Evolutionary conservation across 2,113 vertebrate genomes (phyloP).

Genomic region (Cryptotis parvus): DNA sequence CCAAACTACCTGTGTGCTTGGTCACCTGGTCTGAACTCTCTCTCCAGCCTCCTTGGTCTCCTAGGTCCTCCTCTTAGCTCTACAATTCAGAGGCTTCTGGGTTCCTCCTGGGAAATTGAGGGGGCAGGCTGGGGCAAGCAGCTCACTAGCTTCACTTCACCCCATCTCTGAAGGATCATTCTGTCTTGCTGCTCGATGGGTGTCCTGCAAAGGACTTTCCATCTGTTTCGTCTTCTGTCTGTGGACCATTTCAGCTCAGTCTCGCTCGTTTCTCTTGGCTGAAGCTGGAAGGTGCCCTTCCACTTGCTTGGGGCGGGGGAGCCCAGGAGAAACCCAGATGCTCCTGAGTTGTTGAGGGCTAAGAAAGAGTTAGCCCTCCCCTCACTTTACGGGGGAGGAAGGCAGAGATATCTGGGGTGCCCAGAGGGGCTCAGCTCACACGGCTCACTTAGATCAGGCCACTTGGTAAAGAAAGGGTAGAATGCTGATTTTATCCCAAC

Average conservation of each 20-base stretch:
- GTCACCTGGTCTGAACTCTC: neutral
- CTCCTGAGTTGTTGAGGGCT: too few species aligned
- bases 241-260: neutral
- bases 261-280: neutral
- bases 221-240: neutral
- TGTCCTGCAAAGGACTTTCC: constrained; percentile 20
- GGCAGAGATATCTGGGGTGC: neutral
- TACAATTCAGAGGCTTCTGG: neutral
- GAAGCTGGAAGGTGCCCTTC: constrained; percentile 9
- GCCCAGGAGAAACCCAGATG: too few species aligned
- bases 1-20: accelerated
- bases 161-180: neutral
- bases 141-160: neutral
- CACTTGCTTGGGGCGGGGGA: neutral
- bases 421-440: neutral
- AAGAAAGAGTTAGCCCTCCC: neutral
- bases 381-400: neutral
- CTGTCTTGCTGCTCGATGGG: neutral
- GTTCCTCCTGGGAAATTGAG: neutral
- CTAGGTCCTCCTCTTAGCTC: neutral
- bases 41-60: neutral
- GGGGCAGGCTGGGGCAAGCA: accelerated
- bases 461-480: too few species aligned
- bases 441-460: too few species aligned
- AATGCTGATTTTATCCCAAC: neutral